phyloP scores from a whole-genome alignment of 2,797 vertebrate genomes.

The Craterocephalus amniculus region DNA sequence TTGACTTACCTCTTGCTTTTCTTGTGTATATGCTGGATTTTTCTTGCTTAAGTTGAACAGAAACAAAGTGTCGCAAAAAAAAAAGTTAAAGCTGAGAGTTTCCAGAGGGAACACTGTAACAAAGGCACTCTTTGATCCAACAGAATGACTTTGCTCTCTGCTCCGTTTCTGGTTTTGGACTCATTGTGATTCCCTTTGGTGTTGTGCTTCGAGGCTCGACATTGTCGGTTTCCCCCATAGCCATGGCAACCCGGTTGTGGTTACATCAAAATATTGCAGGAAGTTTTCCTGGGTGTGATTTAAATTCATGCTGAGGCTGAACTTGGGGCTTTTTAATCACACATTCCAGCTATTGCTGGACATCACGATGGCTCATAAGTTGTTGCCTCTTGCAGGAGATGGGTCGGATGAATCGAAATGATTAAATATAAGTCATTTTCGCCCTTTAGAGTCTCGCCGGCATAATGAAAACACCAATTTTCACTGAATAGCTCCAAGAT shows the following conservation, averaged over 20 bases:
- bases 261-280: slow-evolving; percentile 41
- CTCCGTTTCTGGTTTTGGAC: slow-evolving; percentile 49
- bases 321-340: slow-evolving; percentile 57
- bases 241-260: slow-evolving; percentile 31
- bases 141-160: slow-evolving; percentile 57
- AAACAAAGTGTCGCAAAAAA: slow-evolving; percentile 43
- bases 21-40: neutral
- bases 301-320: slow-evolving; percentile 42
- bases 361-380: slow-evolving; percentile 31
- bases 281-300: slow-evolving; percentile 51
- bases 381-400: slow-evolving; percentile 49
- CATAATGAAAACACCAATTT: slow-evolving; percentile 67
- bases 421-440: slow-evolving; percentile 64
- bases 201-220: slow-evolving; percentile 49
- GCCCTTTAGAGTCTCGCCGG: slow-evolving; percentile 31
- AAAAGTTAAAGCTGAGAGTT: slow-evolving; percentile 42
- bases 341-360: slow-evolving; percentile 38
- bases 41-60: slow-evolving; percentile 14
- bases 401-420: slow-evolving; percentile 47
- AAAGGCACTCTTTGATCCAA: slow-evolving; percentile 69
- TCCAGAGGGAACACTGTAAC: slow-evolving; percentile 57
- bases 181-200: slow-evolving; percentile 45
- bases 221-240: slow-evolving; percentile 34
- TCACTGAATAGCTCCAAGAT: slow-evolving; percentile 40
- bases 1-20: slow-evolving; percentile 18